A percentile compares a stretch with the other conserved stretches of the same genome.
Evolutionary conservation across 1,140 invertebrate genomes (phyloP).

Genomic region (Drosophila funebris): DNA sequence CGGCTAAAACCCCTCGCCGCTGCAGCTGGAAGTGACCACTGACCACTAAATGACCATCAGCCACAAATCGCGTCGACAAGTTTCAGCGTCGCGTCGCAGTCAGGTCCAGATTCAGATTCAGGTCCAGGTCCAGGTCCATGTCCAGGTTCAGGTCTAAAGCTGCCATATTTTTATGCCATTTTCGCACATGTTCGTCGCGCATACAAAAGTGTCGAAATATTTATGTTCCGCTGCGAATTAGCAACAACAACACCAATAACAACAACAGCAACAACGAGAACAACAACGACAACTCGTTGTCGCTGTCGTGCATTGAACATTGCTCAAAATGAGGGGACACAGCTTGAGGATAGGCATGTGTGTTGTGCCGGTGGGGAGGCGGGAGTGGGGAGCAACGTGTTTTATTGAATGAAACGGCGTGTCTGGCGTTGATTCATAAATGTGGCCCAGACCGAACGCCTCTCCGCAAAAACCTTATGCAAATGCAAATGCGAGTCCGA

Average conservation of each 20-base stretch:
- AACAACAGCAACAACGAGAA: conserved; percentile 11
- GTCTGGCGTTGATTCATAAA: conserved; percentile 81
- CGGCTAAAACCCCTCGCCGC: not conserved
- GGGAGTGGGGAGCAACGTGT: conserved; percentile 43
- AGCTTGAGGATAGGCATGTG: conserved; percentile 1
- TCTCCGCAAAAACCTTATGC: conserved; percentile 54
- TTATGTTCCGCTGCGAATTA: conserved; percentile 72
- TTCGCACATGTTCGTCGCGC: conserved; percentile 71
- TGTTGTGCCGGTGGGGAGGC: not conserved
- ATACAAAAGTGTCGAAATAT: conserved; percentile 82
- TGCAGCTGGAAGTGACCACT: conserved; percentile 1
- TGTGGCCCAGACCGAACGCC: conserved; percentile 44
- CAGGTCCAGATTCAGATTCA: not conserved
- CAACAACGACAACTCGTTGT: conserved; percentile 43
- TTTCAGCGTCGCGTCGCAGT: not conserved
- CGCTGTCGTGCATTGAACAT: conserved; percentile 73
- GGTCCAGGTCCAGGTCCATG: not conserved
- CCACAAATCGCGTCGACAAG: conserved; percentile 11
- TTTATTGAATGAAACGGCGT: conserved; percentile 81
- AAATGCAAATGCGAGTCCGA: conserved; percentile 72
- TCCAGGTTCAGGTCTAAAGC: conserved; percentile 19
- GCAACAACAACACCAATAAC: conserved; percentile 49
- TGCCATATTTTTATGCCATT: conserved; percentile 81
- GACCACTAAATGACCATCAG: conserved; percentile 63
- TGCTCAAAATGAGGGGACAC: conserved; percentile 59